Evolutionary conservation across 2,888 invertebrate genomes (phyloP), one percentile per base, ranked within the genome.

Genomic region (Meloe dianella): DNA sequence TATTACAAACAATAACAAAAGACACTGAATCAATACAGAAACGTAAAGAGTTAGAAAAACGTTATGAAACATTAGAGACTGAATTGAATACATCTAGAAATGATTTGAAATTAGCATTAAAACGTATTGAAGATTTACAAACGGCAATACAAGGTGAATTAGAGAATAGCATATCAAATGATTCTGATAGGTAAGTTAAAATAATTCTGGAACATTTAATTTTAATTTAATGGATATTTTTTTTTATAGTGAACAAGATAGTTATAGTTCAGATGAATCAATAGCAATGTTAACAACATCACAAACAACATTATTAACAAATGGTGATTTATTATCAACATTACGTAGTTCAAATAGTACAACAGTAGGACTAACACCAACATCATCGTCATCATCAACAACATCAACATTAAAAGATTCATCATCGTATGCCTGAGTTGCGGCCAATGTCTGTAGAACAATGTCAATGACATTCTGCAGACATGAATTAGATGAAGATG

Each of bases 121-220:
- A 96, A 71, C 88, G 97, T 68, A 96, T 97, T 74, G 91, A 95
- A 58, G 96, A 96, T 80, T 85, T 98, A 71, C 97, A 97, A 81
- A 92, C 94, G 78, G 97, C 96, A 69, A 93, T 97, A 82, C 95
- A 96, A 74, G 96, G 93, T 0, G 94, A 94, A 77, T 87, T 93
- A 65, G 88, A 88, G 68, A 85, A 87, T 71, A 91, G 90, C 75
- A 91, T 89, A 72, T 89, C 89, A 1, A 89, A 87, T 47, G 89
- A 90, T 78, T 89, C 89, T 10, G 91, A 91, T 77, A 90, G 90
- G 90, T 90, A 77, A 76, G 69, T n/a, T n/a, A n/a, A n/a, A n/a
- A n/a, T n/a, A n/a, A n/a, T n/a, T n/a, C n/a, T n/a, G n/a, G n/a
- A n/a, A n/a, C n/a, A n/a, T n/a, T n/a, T n/a, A n/a, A n/a, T n/a